Evolutionary conservation across 2,888 invertebrate genomes (phyloP).

Genomic region (Papilio protenor): DNA sequence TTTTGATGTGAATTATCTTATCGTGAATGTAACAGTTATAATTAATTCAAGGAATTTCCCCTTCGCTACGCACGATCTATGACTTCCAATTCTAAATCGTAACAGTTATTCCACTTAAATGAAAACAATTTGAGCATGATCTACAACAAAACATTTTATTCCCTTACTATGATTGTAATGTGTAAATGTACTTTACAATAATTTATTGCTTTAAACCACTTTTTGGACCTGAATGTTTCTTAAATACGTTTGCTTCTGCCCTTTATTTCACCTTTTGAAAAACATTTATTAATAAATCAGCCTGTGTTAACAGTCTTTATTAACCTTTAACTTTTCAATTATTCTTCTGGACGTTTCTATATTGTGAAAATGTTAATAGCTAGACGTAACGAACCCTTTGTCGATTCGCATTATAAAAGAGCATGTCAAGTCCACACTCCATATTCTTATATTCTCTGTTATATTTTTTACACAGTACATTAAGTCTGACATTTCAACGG

Average conservation of each 20-base stretch:
- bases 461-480: constrained; percentile 58
- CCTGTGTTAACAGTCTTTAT: background rate
- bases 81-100: background rate
- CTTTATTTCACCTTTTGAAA: background rate
- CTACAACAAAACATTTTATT: background rate
- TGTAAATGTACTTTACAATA: no score
- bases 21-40: constrained; percentile 24
- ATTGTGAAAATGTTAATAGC: constrained; percentile 9
- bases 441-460: constrained; percentile 62
- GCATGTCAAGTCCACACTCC: constrained; percentile 50
- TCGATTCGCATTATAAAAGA: constrained; percentile 16
- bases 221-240: background rate
- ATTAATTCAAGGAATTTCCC: constrained; percentile 22
- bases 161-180: background rate
- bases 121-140: constrained; percentile 1
- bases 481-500: constrained; percentile 74
- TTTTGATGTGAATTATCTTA: constrained; percentile 21
- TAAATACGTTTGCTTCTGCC: background rate
- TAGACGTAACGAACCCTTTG: background rate
- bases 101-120: constrained; percentile 13
- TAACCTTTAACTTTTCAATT: constrained; percentile 1
- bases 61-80: constrained; percentile 12
- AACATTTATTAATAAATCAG: background rate
- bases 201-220: background rate
- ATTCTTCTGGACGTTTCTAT: background rate